Base-by-base conservation (phyloP, 2,797 vertebrate species). In the Neostethus bicornis region DNA sequence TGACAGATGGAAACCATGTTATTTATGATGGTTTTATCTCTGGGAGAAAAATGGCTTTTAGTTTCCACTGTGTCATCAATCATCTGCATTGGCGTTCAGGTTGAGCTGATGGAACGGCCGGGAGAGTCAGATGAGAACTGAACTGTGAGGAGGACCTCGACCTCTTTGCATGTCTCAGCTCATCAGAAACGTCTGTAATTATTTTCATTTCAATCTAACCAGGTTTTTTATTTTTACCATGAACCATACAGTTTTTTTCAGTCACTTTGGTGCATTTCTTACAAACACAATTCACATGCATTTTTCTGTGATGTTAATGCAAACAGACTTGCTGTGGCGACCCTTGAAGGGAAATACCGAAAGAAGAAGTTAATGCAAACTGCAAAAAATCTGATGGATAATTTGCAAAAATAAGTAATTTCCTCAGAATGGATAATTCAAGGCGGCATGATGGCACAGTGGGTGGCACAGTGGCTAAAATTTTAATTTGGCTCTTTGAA, bases 141-240 rank as follows among this genome's bases (percentile, higher is more conserved):
- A 66, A 35, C 51, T 48, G 63, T 74, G 64, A 23, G 20, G 53
- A 38, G 34, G 44, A 25, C 14, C 52, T 59, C 58, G 23, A 38
- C 35, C 51, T 56, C 64, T 53, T 35, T 29, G 37, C 51, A 66
- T 51, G 38, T 8, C 49, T 37, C 34, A 56, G 61, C 66, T 76
- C 41, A 50, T 61, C 14, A 3, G 56, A 70, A 29, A 14, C 38
- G 70, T 49, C 26, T 21, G 7, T 54, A 28, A 70, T 75, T 77
- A 66, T 80, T 85, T 81, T 70, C 46, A 19, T 72, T 73, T 63
- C 31, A 68, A 45, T 73, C n/a, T 24, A 38, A 66, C 53, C 65
- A 47, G 61, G 47, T 75, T 79, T 76, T 50, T 69, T 57, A 70
- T 67, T 63, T 56, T 71, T 19, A 72, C 34, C 9, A 66, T 66